A percentile compares a stretch with the other conserved stretches of the same genome.
Evolutionary conservation across 2,113 vertebrate species (phyloP).

Genomic region (Suncus etruscus): DNA sequence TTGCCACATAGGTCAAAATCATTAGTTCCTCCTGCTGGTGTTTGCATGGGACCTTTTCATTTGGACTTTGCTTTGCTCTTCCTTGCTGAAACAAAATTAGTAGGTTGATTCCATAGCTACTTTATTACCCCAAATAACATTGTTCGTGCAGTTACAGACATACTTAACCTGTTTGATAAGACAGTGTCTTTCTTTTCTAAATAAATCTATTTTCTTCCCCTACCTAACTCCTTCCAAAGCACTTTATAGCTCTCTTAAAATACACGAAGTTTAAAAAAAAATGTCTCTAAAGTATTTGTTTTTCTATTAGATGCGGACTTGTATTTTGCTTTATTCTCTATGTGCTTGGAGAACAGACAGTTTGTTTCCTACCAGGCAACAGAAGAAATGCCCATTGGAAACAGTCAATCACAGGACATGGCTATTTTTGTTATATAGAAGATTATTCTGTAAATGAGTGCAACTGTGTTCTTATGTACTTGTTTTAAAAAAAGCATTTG

Average conservation of each 20-base stretch:
- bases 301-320: constrained; percentile 68
- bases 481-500: constrained; percentile 86
- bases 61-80: constrained; percentile 65
- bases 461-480: constrained; percentile 89
- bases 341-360: constrained; percentile 80
- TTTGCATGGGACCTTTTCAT: constrained; percentile 57
- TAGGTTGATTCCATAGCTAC: constrained; percentile 66
- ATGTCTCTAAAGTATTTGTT: constrained; percentile 85
- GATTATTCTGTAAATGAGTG: constrained; percentile 90
- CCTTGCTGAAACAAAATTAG: constrained; percentile 54
- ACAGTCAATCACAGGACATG: constrained; percentile 86
- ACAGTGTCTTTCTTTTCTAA: constrained; percentile 50
- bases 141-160: constrained; percentile 74
- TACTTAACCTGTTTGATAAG: constrained; percentile 73
- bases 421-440: constrained; percentile 93
- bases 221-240: constrained; percentile 86
- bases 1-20: constrained; percentile 38
- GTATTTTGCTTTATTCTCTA: constrained; percentile 83
- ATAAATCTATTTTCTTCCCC: constrained; percentile 69
- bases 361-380: constrained; percentile 78
- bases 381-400: constrained; percentile 81
- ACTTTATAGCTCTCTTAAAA: constrained; percentile 92
- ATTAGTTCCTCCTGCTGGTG: background rate
- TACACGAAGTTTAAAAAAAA: constrained; percentile 76
- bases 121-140: constrained; percentile 5